These are phyloP conservation scores for Antheraea mylitta DNA, from an alignment of 1,140 invertebrate genomes.

Conservation along the genomic window DNA sequence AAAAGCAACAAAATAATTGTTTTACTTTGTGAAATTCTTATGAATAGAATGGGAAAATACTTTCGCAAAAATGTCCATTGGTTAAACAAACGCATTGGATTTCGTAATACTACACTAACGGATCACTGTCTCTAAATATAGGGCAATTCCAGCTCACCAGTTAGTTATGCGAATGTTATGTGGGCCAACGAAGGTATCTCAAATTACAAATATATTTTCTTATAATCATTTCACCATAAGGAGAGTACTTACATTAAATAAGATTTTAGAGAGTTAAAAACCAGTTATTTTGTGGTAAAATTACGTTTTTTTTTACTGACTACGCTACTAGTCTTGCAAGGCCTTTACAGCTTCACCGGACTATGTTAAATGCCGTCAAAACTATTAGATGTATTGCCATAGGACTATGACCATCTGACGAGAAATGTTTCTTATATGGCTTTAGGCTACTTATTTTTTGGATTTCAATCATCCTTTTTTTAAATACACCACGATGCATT, in stretches of 20 bases:
- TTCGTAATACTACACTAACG: slow-evolving; percentile 46
- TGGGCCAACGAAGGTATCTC: slow-evolving; percentile 45
- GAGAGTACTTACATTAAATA: neutral
- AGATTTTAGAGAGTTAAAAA: too few species aligned
- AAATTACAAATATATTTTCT: slow-evolving; percentile 34
- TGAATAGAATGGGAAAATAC: neutral
- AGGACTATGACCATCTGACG: too few species aligned
- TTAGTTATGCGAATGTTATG: slow-evolving; percentile 57
- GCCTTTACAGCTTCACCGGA: too few species aligned
- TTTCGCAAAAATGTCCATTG: slow-evolving; percentile 10
- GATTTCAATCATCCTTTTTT: too few species aligned
- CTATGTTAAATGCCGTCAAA: too few species aligned
- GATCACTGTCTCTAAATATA: slow-evolving; percentile 61
- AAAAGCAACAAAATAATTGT: neutral
- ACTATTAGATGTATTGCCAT: too few species aligned
- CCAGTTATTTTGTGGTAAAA: too few species aligned
- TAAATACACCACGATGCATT: too few species aligned
- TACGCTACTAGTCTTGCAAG: too few species aligned
- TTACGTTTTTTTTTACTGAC: too few species aligned
- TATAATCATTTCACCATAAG: neutral
- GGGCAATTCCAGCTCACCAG: slow-evolving; percentile 45
- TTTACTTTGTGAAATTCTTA: neutral
- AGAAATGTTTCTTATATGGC: too few species aligned
- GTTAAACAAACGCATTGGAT: slow-evolving; percentile 34
- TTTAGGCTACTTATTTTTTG: too few species aligned